Percentiles rank a stretch among this genome's conserved stretches.
Conservation (phyloP, 2,888 invertebrate genomes). For the Beris morrisii region DNA sequence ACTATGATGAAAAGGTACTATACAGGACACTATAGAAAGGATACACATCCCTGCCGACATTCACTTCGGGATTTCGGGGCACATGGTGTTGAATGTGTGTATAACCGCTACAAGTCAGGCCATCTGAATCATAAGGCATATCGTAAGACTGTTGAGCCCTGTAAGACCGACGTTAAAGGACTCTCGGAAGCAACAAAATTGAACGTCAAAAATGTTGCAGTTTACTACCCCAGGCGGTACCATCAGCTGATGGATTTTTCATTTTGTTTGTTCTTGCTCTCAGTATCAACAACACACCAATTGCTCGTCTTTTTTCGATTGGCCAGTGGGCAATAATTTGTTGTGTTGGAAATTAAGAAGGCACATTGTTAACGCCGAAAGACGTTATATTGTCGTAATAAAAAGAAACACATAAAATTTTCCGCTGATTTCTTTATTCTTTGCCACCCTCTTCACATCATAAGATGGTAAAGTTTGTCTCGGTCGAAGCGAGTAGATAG, state of each 20-base stretch:
- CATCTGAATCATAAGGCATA: slow-evolving; percentile 1
- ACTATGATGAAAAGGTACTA: slow-evolving; percentile 21
- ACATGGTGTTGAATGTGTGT: slow-evolving; percentile 17
- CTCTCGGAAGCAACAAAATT: not conserved
- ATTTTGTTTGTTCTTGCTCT: slow-evolving; percentile 3
- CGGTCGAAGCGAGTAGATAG: not conserved
- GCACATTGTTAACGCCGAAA: slow-evolving; percentile 29
- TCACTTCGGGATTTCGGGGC: slow-evolving; percentile 16
- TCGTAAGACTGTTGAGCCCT: slow-evolving; percentile 15
- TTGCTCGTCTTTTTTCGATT: slow-evolving; percentile 20
- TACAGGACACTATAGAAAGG: not conserved
- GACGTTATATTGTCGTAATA: slow-evolving; percentile 21
- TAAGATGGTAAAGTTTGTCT: no score
- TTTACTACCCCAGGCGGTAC: not conserved
- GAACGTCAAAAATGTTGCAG: not conserved
- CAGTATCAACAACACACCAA: slow-evolving; percentile 12
- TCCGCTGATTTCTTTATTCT: slow-evolving; percentile 26
- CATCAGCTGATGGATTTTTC: slow-evolving; percentile 8
- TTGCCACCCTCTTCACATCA: not conserved
- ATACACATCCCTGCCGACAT: not conserved
- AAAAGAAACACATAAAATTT: slow-evolving; percentile 16
- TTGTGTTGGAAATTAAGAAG: slow-evolving; percentile 18
- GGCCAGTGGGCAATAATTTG: slow-evolving; percentile 28
- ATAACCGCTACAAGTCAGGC: not conserved
- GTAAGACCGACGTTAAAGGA: not conserved